Evolutionary conservation across 2,888 invertebrate genomes (phyloP), one percentile per base, ranked within the genome.

Genomic region (Agonopterix heracliana): DNA sequence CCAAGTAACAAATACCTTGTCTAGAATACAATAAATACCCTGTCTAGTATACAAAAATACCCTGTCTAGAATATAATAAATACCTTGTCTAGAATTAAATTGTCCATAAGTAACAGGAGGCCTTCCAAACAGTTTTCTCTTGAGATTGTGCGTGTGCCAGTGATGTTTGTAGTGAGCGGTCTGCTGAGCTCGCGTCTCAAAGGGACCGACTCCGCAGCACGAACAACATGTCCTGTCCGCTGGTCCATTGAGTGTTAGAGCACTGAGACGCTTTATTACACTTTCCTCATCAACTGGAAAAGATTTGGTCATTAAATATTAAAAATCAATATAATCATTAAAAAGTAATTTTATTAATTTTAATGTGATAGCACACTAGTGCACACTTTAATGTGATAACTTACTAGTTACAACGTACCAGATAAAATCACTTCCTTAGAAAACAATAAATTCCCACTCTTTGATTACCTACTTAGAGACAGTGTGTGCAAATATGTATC

Each of bases 131-230:
- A 95, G 71, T 55, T 92, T 92, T 56, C 92, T 90, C 64, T 94
- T 95, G 40, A 96, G 79, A 77, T 96, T 96, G 66, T 94, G 94
- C 2, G 94, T 90, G 72, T 96, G 96, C 95, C 95, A 96, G 70
- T 96, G 96, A 38, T 94, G 82, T 67, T 94, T 94, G 68, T 94
- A 96, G 71, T 96, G 96, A 5, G 92, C 89, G 11, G 92, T 91
- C 74, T 95, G 94, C 51, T 92, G 90, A 0, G 82, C 78, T 44
- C 91, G 72, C 45, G 91, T 84, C 34, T 89, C 82, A 63, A 94
- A 94, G 0, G 89, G 89, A 0, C 89, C 89, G 0, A 87, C 84
- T 1, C 84, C 82, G 51, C 89, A 89, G 51, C 82, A 81, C 0
- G 88, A 88, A 53, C 89, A 89, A 44, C 75, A 71, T 49, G 79